phyloP scores from a whole-genome alignment of 2,888 invertebrate species.

The Caenorhabditis zanzibari region DNA sequence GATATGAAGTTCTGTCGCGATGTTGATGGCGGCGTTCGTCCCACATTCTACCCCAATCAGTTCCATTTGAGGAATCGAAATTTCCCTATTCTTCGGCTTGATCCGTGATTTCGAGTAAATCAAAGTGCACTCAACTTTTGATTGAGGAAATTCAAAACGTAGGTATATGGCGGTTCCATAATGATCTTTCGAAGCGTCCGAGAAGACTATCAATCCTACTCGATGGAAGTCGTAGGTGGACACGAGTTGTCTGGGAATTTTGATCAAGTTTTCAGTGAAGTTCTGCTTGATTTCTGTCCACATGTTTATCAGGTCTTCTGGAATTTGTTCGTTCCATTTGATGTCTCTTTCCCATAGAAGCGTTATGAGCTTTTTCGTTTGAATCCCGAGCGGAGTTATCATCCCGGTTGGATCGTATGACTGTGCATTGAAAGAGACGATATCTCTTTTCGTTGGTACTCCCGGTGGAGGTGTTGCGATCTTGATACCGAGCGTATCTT shows the following conservation, averaged over 20 bases:
- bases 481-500: constrained; percentile 26
- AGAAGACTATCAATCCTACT: constrained; percentile 31
- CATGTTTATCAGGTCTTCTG: neutral
- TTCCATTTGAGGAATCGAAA: constrained; percentile 64
- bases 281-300: neutral
- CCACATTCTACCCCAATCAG: constrained; percentile 50
- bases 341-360: neutral
- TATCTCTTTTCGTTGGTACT: constrained; percentile 26
- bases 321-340: constrained; percentile 36
- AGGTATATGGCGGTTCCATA: constrained; percentile 39
- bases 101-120: constrained; percentile 46
- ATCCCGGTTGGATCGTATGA: constrained; percentile 56
- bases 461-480: neutral
- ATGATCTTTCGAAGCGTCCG: constrained; percentile 37
- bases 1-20: neutral
- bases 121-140: neutral
- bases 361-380: constrained; percentile 31
- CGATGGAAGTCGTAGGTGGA: neutral
- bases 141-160: neutral
- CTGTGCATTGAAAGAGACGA: constrained; percentile 3
- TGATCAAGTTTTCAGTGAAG: neutral
- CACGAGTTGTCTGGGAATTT: constrained; percentile 11
- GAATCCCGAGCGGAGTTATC: constrained; percentile 33
- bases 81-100: neutral
- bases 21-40: neutral